Percentiles rank a stretch among this genome's conserved stretches.
phyloP scores from a whole-genome alignment of 2,888 invertebrate genomes.

The Labia minor region DNA sequence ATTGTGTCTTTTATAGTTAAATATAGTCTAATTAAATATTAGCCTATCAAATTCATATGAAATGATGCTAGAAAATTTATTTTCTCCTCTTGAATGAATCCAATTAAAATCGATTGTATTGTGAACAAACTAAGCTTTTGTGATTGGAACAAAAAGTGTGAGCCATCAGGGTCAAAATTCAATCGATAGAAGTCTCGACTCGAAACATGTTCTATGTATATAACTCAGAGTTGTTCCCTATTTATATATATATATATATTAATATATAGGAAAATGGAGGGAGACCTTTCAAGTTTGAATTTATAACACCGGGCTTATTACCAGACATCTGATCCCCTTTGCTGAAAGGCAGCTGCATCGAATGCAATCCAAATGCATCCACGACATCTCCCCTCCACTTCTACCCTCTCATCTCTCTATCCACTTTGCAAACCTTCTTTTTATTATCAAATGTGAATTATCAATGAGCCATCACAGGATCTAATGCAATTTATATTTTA shows the following conservation, averaged over 20 bases:
- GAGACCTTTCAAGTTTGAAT: neutral
- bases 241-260: neutral
- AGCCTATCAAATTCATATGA: no score
- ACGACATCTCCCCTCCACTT: no score
- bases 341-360: neutral
- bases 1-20: no score
- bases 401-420: no score
- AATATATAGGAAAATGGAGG: neutral
- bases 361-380: neutral
- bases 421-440: no score
- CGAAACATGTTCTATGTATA: neutral
- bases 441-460: no score
- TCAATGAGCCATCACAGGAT: no score
- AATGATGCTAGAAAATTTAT: no score
- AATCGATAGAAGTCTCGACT: neutral
- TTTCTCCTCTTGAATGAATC: no score
- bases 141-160: neutral
- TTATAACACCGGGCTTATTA: slow-evolving; percentile 13
- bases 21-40: no score
- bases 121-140: neutral
- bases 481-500: no score
- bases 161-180: neutral
- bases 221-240: neutral
- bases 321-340: neutral
- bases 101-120: neutral